A percentile compares a stretch with the other conserved stretches of the same genome.
phyloP scores from a whole-genome alignment of 2,113 vertebrate genomes.

The Tauraco erythrolophus region DNA sequence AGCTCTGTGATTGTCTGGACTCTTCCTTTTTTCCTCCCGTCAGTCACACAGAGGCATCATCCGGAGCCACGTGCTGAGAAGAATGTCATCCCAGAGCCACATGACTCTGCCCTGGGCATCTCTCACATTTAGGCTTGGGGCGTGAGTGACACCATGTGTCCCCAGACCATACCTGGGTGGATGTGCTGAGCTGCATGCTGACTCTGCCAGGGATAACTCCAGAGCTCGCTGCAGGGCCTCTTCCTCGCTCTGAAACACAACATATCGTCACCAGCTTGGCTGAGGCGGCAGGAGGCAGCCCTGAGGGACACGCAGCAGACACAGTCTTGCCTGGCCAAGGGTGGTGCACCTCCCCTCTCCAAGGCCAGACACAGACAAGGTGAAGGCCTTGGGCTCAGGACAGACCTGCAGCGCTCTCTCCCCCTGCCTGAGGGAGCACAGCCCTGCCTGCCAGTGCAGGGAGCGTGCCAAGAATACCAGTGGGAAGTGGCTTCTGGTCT shows the following conservation, averaged over 20 bases:
- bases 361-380: neutral
- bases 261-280: neutral
- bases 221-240: conserved; percentile 94
- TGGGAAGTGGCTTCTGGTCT: neutral
- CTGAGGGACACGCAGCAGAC: accelerated
- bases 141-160: neutral
- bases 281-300: neutral
- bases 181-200: conserved; percentile 60
- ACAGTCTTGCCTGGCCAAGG: neutral
- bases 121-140: neutral
- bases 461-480: neutral
- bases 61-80: neutral
- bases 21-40: neutral
- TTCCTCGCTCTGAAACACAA: conserved; percentile 87
- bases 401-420: neutral
- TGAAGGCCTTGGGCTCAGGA: neutral
- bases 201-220: conserved; percentile 93
- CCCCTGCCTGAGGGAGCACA: neutral
- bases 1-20: neutral
- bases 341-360: neutral
- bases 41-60: neutral
- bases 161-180: conserved; percentile 72
- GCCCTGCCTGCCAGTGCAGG: neutral
- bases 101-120: neutral
- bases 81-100: neutral